phyloP scores from a whole-genome alignment of 2,888 invertebrate species.

The Oegoconia quadripuncta region DNA sequence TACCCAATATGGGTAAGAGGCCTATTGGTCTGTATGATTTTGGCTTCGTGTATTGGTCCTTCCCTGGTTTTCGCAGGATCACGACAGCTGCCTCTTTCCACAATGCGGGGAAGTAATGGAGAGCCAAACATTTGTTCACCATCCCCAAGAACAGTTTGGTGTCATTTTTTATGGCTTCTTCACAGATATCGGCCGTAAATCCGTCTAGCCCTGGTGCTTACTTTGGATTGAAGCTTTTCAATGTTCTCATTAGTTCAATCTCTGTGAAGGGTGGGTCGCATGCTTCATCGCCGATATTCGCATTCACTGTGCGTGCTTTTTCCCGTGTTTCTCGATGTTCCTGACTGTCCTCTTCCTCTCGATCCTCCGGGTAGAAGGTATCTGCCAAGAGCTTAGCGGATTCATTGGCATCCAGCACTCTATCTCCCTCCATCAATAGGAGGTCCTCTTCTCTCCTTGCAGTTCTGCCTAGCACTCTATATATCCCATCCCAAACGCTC shows the following conservation, averaged over 20 bases:
- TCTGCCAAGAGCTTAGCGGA: slow-evolving; percentile 6
- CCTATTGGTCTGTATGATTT: slow-evolving; percentile 16
- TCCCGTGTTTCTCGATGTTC: slow-evolving; percentile 3
- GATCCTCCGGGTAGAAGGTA: slow-evolving; percentile 8
- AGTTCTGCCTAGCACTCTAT: slow-evolving; percentile 4
- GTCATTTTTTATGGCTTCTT: slow-evolving; percentile 8
- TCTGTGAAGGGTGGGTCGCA: slow-evolving; percentile 17
- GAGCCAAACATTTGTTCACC: slow-evolving; percentile 1
- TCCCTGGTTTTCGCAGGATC: slow-evolving; percentile 8
- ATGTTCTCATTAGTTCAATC: not conserved
- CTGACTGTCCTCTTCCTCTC: not conserved
- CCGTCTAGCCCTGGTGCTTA: slow-evolving; percentile 23
- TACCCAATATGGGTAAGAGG: slow-evolving; percentile 14
- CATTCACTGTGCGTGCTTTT: not conserved
- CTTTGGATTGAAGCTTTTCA: slow-evolving; percentile 13
- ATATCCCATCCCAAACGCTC: no score
- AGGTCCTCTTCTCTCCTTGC: slow-evolving; percentile 6
- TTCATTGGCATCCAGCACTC: not conserved
- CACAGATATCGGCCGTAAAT: slow-evolving; percentile 21
- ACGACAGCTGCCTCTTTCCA: slow-evolving; percentile 12
- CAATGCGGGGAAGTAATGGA: slow-evolving; percentile 4
- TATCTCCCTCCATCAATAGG: slow-evolving; percentile 1
- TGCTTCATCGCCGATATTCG: not conserved
- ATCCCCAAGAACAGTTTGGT: slow-evolving; percentile 4
- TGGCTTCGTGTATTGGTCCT: slow-evolving; percentile 1